Evolutionary conservation across 2,113 vertebrate genomes (phyloP).

Genomic region (Thryonomys swinderianus): DNA sequence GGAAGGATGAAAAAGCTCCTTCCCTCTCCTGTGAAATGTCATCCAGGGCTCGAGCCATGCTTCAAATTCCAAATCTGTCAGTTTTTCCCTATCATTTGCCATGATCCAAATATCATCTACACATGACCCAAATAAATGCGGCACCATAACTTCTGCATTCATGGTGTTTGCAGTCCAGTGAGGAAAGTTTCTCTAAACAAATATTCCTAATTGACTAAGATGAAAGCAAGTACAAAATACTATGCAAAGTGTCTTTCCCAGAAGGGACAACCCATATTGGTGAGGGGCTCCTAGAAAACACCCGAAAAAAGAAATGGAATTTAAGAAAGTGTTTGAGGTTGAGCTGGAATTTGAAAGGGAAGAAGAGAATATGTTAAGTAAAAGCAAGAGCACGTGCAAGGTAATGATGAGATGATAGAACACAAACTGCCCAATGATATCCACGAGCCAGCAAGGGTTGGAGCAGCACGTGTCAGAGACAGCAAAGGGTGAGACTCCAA

Average conservation of each 20-base stretch:
- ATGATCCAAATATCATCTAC: not conserved
- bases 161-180: not conserved
- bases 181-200: not conserved
- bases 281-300: not conserved
- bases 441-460: accelerated
- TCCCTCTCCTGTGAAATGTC: not conserved
- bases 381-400: not conserved
- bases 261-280: not conserved
- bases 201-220: not conserved
- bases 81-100: not conserved
- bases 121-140: accelerated
- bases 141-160: not conserved
- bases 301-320: not conserved
- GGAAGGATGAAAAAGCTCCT: not conserved
- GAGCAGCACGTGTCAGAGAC: accelerated
- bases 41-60: not conserved
- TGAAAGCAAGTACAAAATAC: not conserved
- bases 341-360: slow-evolving; percentile 4
- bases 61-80: not conserved
- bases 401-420: not conserved
- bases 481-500: accelerated
- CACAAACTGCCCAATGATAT: too few species aligned
- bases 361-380: not conserved
- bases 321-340: not conserved
- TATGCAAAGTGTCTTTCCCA: not conserved